A percentile compares a stretch with the other conserved stretches of the same genome.
Conservation (phyloP, 2,888 invertebrate genomes). For the Sinohyriopsis cumingii region DNA sequence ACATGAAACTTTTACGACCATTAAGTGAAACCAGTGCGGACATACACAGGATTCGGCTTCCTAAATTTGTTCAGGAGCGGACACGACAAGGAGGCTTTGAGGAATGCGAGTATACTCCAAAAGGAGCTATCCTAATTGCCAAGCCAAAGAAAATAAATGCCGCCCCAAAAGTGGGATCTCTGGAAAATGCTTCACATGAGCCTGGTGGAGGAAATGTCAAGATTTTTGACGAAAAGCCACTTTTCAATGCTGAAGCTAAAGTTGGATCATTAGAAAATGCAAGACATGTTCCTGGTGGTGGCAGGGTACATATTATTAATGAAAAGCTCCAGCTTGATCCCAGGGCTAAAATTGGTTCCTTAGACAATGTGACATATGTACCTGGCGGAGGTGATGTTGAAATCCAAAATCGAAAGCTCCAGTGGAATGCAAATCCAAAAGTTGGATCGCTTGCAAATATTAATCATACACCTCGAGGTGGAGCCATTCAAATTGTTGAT, state of each 20-base stretch:
- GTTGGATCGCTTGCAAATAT: slow-evolving; percentile 92
- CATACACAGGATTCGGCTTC: slow-evolving; percentile 25
- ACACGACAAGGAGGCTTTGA: slow-evolving; percentile 28
- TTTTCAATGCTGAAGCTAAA: slow-evolving; percentile 34
- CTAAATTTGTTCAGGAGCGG: slow-evolving; percentile 21
- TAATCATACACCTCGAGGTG: slow-evolving; percentile 82
- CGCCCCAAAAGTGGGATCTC: slow-evolving; percentile 35
- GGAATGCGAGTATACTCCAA: slow-evolving; percentile 30
- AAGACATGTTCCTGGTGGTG: slow-evolving; percentile 50
- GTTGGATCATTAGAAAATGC: slow-evolving; percentile 58
- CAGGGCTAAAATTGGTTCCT: slow-evolving; percentile 88
- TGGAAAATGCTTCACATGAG: slow-evolving; percentile 20
- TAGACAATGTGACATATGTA: slow-evolving; percentile 24
- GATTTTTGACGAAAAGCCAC: slow-evolving; percentile 34
- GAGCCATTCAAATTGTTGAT: slow-evolving; percentile 34
- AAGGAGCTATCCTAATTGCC: no score
- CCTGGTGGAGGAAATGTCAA: slow-evolving; percentile 34
- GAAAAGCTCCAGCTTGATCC: slow-evolving; percentile 78
- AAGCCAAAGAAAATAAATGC: slow-evolving; percentile 8
- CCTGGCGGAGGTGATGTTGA: slow-evolving; percentile 38
- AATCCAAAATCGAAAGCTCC: slow-evolving; percentile 31
- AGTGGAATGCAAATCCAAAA: slow-evolving; percentile 80
- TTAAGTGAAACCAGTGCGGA: slow-evolving; percentile 19
- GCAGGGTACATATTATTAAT: slow-evolving; percentile 32
- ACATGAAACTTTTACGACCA: slow-evolving; percentile 32